Percentiles rank a stretch among this genome's conserved stretches.
Conservation (phyloP, 2,888 invertebrate species). For the Microchrysa polita region DNA sequence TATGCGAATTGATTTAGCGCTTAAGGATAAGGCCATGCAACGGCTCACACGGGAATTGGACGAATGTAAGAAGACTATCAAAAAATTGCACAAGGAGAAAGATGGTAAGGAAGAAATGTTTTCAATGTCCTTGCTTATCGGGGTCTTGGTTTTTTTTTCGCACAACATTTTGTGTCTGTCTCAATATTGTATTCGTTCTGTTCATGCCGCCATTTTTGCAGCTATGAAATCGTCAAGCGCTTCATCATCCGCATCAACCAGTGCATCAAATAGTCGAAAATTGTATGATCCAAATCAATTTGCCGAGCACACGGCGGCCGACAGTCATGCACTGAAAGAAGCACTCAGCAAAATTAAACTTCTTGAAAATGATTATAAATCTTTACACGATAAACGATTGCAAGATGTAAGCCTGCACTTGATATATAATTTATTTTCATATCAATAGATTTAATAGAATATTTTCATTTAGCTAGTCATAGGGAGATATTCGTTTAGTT, state of each 20-base stretch:
- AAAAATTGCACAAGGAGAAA: constrained; percentile 79
- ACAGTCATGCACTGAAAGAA: constrained; percentile 61
- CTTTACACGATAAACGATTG: constrained; percentile 79
- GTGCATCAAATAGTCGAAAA: constrained; percentile 55
- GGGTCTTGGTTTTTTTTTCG: not conserved
- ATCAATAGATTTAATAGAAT: not conserved
- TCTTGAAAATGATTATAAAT: constrained; percentile 79
- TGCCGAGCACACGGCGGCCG: constrained; percentile 56
- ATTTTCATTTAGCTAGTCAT: not conserved
- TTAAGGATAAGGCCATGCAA: constrained; percentile 77
- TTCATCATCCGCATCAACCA: constrained; percentile 42
- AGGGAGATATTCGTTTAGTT: not conserved
- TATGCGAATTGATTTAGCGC: constrained; percentile 76
- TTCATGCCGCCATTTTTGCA: constrained; percentile 39
- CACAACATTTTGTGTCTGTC: not conserved
- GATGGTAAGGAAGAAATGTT: constrained; percentile 66
- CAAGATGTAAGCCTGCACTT: constrained; percentile 74
- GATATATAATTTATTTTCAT: not conserved
- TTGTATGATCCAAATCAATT: constrained; percentile 62
- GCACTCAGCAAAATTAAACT: constrained; percentile 73
- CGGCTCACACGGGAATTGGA: constrained; percentile 80
- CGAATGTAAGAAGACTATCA: constrained; percentile 78
- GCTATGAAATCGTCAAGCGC: constrained; percentile 52
- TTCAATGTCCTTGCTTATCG: no score
- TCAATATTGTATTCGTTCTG: no score